Evolutionary conservation across 2,888 invertebrate genomes (phyloP), one percentile per base, ranked within the genome.

Genomic region (Coenonympha glycerion): DNA sequence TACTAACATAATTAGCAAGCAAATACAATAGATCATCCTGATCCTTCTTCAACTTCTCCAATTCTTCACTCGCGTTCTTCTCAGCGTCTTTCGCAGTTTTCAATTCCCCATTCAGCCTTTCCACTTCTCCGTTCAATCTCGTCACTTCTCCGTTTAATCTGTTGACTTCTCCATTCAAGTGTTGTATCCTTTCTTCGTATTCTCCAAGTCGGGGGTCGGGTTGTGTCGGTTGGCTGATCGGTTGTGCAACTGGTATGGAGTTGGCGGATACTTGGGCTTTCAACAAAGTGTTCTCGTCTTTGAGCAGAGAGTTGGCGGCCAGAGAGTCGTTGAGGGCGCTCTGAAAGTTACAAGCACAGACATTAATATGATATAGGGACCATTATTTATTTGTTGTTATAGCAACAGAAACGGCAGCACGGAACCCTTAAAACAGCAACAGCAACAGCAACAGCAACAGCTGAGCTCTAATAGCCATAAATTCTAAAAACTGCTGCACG

Each of bases 1-100:
- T 21, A 28, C 60, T 46, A 41, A 87, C 98, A 88, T 98, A 97
- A 74, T 98, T 96, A 0, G 95, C 93, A 30, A 99, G 85, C 51
- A 99, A 80, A 67, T 95, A 93, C 49, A 99, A 79, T 56, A 99
- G 80, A 79, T 98, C 97, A 62, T 99, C 98, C 75, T 98, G 98
- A 68, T 99, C 98, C 69, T 92, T 95, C 68, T 90, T 91, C 55
- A 96, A 68, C 58, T 89, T 89, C 31, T 90, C 90, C 59, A 94
- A 69, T 59, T 93, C 91, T 0, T 72, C 74, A 0, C 49, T 58
- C 1, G 67, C 57, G 1, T 26, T 55, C 24, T 42, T 59, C 56
- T 73, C 63, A 2, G 50, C 65, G 2, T 74, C 73, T 31, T 66
- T 62, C 4, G 70, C 63, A 0, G 42, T 15, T 31, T 47, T 60